Conservation (phyloP, 2,888 invertebrate species). For the Netelia inedita region DNA sequence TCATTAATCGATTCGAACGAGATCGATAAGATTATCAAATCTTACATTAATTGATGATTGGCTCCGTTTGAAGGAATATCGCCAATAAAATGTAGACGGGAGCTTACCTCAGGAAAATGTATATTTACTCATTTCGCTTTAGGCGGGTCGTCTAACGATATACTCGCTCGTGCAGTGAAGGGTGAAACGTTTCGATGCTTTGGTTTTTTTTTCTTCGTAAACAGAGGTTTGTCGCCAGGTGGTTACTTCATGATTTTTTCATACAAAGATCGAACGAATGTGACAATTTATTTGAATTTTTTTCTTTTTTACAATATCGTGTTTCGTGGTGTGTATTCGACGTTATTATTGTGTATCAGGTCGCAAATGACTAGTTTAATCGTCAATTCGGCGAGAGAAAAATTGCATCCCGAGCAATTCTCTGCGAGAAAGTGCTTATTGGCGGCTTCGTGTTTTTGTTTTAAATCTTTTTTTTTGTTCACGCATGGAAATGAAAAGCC, state of each 20-base stretch:
- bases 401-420: constrained; percentile 16
- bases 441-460: not conserved
- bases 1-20: constrained; percentile 55
- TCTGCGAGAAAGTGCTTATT: constrained; percentile 29
- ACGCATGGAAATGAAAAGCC: constrained; percentile 14
- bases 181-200: constrained; percentile 16
- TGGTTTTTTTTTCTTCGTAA: not conserved
- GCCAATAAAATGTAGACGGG: constrained; percentile 60
- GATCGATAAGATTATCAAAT: constrained; percentile 45
- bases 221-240: not conserved
- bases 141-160: constrained; percentile 64
- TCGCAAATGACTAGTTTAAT: constrained; percentile 21
- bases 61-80: constrained; percentile 35
- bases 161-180: constrained; percentile 60
- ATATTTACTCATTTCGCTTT: constrained; percentile 58
- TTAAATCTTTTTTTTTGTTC: not conserved
- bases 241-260: constrained; percentile 1
- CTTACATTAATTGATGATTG: constrained; percentile 23
- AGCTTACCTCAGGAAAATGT: constrained; percentile 70
- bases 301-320: constrained; percentile 21
- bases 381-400: constrained; percentile 37
- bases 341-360: constrained; percentile 5
- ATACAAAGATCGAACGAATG: constrained; percentile 59
- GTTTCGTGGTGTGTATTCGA: not conserved
- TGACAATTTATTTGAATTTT: constrained; percentile 48